phyloP scores from a whole-genome alignment of 2,888 invertebrate species.

The Macroteleia sp. region DNA sequence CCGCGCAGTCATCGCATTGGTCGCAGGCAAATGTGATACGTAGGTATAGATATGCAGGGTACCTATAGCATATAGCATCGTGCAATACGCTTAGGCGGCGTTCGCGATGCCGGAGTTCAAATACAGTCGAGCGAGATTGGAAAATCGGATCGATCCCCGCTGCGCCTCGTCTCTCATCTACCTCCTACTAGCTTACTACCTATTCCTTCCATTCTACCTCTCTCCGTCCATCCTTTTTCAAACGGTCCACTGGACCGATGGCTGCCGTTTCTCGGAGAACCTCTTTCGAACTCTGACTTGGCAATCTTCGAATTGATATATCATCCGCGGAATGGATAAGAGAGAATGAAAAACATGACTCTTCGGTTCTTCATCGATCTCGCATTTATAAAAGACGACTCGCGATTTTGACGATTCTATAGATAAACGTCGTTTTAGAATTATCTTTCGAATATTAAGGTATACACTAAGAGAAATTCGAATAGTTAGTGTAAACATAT shows the following conservation, averaged over 20 bases:
- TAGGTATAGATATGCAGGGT: slow-evolving; percentile 13
- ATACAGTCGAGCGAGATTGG: slow-evolving; percentile 79
- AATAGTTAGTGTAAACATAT: too few species aligned
- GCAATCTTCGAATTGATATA: slow-evolving; percentile 62
- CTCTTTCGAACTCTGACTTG: slow-evolving; percentile 56
- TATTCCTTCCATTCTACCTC: slow-evolving; percentile 56
- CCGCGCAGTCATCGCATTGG: slow-evolving; percentile 23
- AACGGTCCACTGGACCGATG: slow-evolving; percentile 52
- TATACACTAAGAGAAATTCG: too few species aligned
- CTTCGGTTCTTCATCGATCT: slow-evolving; percentile 21
- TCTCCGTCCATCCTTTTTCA: slow-evolving; percentile 52
- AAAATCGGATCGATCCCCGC: slow-evolving; percentile 79
- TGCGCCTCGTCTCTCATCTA: slow-evolving; percentile 63
- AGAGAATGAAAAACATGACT: slow-evolving; percentile 46
- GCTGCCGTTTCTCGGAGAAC: slow-evolving; percentile 54
- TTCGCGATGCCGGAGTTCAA: slow-evolving; percentile 77
- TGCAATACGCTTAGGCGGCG: slow-evolving; percentile 66
- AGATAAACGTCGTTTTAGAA: slow-evolving; percentile 19
- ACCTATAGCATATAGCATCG: slow-evolving; percentile 36
- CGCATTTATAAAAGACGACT: slow-evolving; percentile 21
- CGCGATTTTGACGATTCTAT: slow-evolving; percentile 23
- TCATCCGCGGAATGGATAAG: slow-evolving; percentile 50
- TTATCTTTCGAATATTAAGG: slow-evolving; percentile 24
- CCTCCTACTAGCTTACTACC: slow-evolving; percentile 45
- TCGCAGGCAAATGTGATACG: slow-evolving; percentile 38